Evolutionary conservation across 2,113 vertebrate species (phyloP).

Genomic region (Panthera tigris): DNA sequence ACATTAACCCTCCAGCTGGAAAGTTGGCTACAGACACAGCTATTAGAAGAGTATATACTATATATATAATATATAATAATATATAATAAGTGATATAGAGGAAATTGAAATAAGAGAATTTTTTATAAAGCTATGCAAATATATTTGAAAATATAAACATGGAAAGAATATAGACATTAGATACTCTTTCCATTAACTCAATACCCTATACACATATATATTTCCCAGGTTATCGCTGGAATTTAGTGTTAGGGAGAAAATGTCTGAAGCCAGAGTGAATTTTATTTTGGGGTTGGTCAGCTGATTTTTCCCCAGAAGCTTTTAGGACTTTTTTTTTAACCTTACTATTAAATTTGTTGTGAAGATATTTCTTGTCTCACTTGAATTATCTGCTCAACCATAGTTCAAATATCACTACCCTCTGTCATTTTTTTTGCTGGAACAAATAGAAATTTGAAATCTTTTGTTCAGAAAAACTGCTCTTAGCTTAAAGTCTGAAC

Average conservation of each 20-base stretch:
- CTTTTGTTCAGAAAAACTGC: neutral
- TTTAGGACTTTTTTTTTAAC: neutral
- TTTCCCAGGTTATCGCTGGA: neutral
- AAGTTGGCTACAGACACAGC: neutral
- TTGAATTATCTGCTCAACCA: neutral
- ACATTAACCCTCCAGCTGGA: neutral
- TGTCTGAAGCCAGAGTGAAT: neutral
- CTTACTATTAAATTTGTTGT: neutral
- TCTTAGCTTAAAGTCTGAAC: neutral
- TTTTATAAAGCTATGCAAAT: neutral
- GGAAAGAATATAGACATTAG: neutral
- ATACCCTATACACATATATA: neutral
- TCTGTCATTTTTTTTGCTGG: neutral
- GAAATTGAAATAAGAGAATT: neutral
- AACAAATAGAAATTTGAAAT: neutral
- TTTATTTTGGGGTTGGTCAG: neutral
- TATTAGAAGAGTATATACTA: neutral
- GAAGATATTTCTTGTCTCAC: neutral
- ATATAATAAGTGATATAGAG: neutral
- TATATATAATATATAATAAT: neutral
- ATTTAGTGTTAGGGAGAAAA: neutral
- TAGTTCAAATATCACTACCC: neutral
- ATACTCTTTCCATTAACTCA: neutral
- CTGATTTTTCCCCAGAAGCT: neutral
- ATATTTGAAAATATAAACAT: neutral